Evolutionary conservation across 2,797 vertebrate species (phyloP).

Genomic region (Scolopax rusticola): DNA sequence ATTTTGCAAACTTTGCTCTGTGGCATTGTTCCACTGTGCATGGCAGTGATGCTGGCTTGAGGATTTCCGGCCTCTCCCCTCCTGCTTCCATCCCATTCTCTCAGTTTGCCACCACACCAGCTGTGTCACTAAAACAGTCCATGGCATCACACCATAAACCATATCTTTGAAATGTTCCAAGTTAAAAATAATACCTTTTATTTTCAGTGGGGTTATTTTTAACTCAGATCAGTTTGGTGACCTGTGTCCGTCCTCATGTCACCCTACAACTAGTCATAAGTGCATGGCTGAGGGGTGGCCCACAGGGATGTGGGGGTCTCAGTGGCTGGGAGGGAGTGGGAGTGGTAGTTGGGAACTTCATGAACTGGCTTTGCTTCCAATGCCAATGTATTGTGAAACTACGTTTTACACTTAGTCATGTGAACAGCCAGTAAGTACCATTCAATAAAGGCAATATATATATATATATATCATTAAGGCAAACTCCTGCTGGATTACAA

Average conservation of each 20-base stretch:
- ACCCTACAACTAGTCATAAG: background rate
- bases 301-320: background rate
- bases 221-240: slow-evolving; percentile 16
- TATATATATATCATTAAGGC: background rate
- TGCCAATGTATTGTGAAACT: slow-evolving; percentile 4
- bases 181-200: slow-evolving; percentile 56
- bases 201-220: slow-evolving; percentile 57
- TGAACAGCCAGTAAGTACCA: background rate
- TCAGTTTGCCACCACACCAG: slow-evolving; percentile 53
- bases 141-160: slow-evolving; percentile 44
- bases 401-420: background rate
- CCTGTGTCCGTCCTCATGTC: slow-evolving; percentile 47
- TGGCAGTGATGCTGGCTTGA: slow-evolving; percentile 39
- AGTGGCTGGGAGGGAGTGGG: background rate
- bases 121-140: slow-evolving; percentile 66
- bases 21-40: background rate
- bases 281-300: background rate
- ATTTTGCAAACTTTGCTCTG: slow-evolving; percentile 29
- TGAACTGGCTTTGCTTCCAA: background rate
- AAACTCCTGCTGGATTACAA: background rate
- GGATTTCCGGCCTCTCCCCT: slow-evolving; percentile 59
- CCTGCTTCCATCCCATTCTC: background rate
- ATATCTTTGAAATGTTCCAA: slow-evolving; percentile 42
- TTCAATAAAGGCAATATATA: background rate
- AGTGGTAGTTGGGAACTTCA: background rate